Percentiles rank a stretch among this genome's conserved stretches.
phyloP scores from a whole-genome alignment of 2,888 invertebrate species.

The Podabrus alpinus region DNA sequence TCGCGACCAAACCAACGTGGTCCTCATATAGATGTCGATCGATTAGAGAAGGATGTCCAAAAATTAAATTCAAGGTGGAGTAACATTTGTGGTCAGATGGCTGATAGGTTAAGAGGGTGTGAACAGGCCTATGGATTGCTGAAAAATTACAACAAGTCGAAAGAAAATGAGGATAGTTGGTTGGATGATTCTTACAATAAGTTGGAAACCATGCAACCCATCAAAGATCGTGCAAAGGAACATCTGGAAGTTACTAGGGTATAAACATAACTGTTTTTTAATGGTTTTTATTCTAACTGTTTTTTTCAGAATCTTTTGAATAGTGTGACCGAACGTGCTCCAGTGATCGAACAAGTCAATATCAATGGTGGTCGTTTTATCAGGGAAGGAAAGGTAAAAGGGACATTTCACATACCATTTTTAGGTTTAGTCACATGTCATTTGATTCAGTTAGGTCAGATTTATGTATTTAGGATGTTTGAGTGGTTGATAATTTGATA shows the following conservation, averaged over 20 bases:
- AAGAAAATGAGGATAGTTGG: conserved; percentile 87
- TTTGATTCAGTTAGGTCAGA: background rate
- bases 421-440: background rate
- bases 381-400: conserved; percentile 94
- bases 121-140: conserved; percentile 90
- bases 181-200: conserved; percentile 84
- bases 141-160: conserved; percentile 86
- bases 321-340: conserved; percentile 89
- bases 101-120: conserved; percentile 87
- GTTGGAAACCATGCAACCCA: conserved; percentile 75
- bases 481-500: background rate
- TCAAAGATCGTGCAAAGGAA: conserved; percentile 70
- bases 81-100: conserved; percentile 85
- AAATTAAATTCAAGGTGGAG: conserved; percentile 90
- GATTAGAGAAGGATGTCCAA: conserved; percentile 89
- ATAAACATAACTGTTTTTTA: conserved; percentile 41
- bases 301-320: conserved; percentile 83
- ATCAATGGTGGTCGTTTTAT: conserved; percentile 93
- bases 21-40: conserved; percentile 86
- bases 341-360: conserved; percentile 94
- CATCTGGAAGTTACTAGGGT: conserved; percentile 82
- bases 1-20: conserved; percentile 77
- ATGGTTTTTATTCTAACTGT: background rate
- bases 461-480: background rate
- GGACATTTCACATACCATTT: background rate